Evolutionary conservation across 1,140 invertebrate genomes (phyloP).

Genomic region (Bathynomus jamesi): DNA sequence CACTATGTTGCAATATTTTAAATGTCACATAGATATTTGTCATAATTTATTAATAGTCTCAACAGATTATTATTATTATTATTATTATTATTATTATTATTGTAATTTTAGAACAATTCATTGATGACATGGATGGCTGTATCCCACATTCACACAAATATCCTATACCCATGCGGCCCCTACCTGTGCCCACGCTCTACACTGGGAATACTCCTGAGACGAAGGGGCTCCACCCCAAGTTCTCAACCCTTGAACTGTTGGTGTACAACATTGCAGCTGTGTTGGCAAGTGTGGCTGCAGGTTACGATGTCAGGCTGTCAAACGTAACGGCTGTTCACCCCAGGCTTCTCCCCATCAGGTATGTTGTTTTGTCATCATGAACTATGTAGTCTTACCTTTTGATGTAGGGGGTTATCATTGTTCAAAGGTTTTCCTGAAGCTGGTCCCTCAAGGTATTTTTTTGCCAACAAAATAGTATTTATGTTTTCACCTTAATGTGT

Average conservation of each 20-base stretch:
- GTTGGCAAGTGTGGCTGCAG: conserved; percentile 76
- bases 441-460: no score
- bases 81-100: background rate
- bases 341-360: conserved; percentile 59
- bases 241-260: conserved; percentile 66
- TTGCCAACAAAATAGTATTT: no score
- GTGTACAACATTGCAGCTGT: conserved; percentile 85
- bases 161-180: conserved; percentile 36
- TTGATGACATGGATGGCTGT: background rate
- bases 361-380: no score
- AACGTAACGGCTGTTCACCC: conserved; percentile 77
- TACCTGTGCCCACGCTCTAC: conserved; percentile 68
- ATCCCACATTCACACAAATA: background rate
- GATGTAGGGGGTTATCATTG: no score
- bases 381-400: no score
- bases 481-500: no score
- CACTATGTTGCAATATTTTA: no score
- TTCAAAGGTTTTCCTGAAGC: no score
- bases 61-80: no score
- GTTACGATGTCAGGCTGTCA: conserved; percentile 80
- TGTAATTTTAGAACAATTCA: background rate
- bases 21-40: no score
- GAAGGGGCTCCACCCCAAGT: conserved; percentile 22
- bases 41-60: no score
- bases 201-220: conserved; percentile 52